Percentiles rank a stretch among this genome's conserved stretches.
Conservation (phyloP, 2,888 invertebrate genomes). For the Vanessa cardui region DNA sequence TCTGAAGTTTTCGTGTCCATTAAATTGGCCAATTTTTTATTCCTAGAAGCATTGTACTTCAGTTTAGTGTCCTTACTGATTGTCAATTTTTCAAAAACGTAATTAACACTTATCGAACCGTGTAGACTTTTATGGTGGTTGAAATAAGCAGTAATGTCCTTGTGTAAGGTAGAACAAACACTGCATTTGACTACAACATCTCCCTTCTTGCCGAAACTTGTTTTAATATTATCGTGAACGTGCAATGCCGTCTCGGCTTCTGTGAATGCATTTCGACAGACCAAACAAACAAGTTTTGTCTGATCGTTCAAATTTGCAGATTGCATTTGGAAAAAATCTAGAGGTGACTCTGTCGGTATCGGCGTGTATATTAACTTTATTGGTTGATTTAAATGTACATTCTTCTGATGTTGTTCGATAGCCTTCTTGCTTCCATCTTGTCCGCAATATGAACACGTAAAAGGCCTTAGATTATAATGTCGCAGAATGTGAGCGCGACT, state of each 20-base stretch:
- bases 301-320: constrained; percentile 15
- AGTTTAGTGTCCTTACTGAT: constrained; percentile 41
- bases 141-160: constrained; percentile 52
- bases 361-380: constrained; percentile 37
- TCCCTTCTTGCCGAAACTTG: constrained; percentile 59
- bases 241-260: constrained; percentile 49
- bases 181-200: constrained; percentile 72
- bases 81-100: constrained; percentile 53
- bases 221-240: constrained; percentile 49
- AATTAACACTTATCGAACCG: constrained; percentile 50
- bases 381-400: constrained; percentile 52
- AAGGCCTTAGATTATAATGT: constrained; percentile 76
- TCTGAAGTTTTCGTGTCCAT: constrained; percentile 51
- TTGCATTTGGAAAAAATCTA: constrained; percentile 33
- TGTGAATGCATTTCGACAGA: constrained; percentile 56
- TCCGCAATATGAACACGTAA: constrained; percentile 68
- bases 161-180: constrained; percentile 61
- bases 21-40: constrained; percentile 49
- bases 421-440: constrained; percentile 51
- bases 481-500: constrained; percentile 68
- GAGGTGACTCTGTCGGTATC: constrained; percentile 46
- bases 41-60: constrained; percentile 49
- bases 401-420: constrained; percentile 58
- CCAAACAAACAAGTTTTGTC: constrained; percentile 54
- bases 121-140: constrained; percentile 64